Base-by-base conservation (phyloP, 2,888 invertebrate genomes). In the Temnothorax ravouxi region DNA sequence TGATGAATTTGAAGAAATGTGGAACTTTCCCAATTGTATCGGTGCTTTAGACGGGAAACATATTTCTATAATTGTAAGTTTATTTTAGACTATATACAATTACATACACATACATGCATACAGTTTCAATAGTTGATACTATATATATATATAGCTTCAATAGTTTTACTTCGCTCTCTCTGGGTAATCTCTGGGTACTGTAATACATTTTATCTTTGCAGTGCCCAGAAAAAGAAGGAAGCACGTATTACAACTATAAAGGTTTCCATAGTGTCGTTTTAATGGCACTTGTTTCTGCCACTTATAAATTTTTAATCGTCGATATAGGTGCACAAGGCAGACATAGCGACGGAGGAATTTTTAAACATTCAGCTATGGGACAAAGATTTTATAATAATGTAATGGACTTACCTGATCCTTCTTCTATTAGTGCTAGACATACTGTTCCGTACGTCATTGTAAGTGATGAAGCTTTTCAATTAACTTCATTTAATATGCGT, bases 21-120 rank as follows among this genome's bases (percentile, higher is more conserved):
- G 66, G 66, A 47, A 47, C 2, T 66, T 66, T 15, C 25, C 66
- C 6, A 66, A 66, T 8, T 66, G 47, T 47, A 47, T 47, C 8
- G 21, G 54, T 11, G 54, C 54, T 54, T 54, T 21, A 11, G 54
- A 54, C 3, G 52, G 21, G 3, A 54, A 38, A 25, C 41, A 66
- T 4, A 15, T 47, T 15, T 15, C 44, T 8, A 18, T 66, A 47
- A 47, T 66, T 21, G 44, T 47, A 66, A 44, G 47, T 50, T 50
- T 50, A 18, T 50, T 50, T 34, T 34, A 34, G 34, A 34, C 34
- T 34, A 6, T 34, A 5, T 34, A 34, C 34, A 34, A 34, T 6
- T 34, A 34, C 34, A 34, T 34, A 34, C 34, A 34, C 34, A 34
- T 34, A 34, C 34, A 34, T 34, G 34, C 34, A 34, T 34, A 34